Evolutionary conservation across 2,113 vertebrate genomes (phyloP).

Genomic region (Clarias batrachus): DNA sequence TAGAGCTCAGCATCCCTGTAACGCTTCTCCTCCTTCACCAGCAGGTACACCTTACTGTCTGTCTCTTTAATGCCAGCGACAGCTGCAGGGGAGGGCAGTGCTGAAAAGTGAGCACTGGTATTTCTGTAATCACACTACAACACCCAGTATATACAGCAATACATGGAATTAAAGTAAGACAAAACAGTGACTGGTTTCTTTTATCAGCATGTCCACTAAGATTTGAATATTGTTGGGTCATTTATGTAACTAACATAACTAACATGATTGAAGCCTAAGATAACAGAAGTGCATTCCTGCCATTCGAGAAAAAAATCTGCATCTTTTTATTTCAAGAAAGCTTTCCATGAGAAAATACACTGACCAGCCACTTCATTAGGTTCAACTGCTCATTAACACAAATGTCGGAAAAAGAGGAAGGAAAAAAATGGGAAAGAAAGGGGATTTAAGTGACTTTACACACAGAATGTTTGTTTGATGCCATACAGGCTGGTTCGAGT

Average conservation of each 20-base stretch:
- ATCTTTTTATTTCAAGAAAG: neutral
- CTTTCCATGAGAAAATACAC: neutral
- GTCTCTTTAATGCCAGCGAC: constrained; percentile 95
- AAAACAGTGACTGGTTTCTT: constrained; percentile 19
- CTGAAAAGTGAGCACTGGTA: constrained; percentile 92
- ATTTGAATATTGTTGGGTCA: neutral
- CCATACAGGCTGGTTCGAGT: too few relatives aligned
- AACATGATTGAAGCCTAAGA: neutral
- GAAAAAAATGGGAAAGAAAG: too few relatives aligned
- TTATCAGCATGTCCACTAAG: neutral
- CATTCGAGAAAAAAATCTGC: neutral
- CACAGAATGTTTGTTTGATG: too few relatives aligned
- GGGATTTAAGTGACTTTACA: too few relatives aligned
- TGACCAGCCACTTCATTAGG: too few relatives aligned
- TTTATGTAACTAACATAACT: neutral
- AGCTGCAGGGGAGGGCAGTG: constrained; percentile 96
- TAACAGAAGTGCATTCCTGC: neutral
- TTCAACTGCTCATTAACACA: too few relatives aligned
- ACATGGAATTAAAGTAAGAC: constrained; percentile 29
- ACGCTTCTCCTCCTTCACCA: constrained; percentile 95
- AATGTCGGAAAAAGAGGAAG: too few relatives aligned
- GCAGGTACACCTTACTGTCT: constrained; percentile 90
- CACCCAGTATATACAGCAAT: constrained; percentile 55
- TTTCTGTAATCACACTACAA: constrained; percentile 81
- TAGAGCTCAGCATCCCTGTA: constrained; percentile 86